Evolutionary conservation across 2,888 invertebrate species (phyloP).

Genomic region (Trichopria drosophilae): DNA sequence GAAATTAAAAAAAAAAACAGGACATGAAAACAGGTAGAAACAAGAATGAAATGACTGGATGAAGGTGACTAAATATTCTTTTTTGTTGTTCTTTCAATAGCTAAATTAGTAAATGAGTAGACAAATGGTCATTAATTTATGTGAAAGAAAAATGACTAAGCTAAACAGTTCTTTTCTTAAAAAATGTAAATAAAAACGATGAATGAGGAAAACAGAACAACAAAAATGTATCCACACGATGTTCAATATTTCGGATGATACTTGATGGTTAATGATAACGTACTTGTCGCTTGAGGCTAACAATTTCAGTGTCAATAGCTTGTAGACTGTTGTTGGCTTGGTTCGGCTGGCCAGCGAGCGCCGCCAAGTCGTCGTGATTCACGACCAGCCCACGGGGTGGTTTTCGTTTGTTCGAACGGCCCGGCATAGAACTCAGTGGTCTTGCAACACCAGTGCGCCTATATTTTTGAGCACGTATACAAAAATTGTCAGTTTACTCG

Average conservation of each 20-base stretch:
- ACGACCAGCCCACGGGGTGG: slow-evolving; percentile 97
- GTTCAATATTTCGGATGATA: slow-evolving; percentile 16
- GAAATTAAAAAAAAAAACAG: too few species aligned
- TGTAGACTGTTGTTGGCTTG: slow-evolving; percentile 74
- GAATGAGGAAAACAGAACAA: too few species aligned
- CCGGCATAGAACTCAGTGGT: slow-evolving; percentile 61
- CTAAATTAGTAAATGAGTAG: too few species aligned
- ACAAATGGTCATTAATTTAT: too few species aligned
- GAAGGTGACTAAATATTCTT: too few species aligned
- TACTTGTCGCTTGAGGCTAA: slow-evolving; percentile 95
- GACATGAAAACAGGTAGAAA: too few species aligned
- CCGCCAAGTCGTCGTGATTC: slow-evolving; percentile 94
- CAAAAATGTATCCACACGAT: slow-evolving; percentile 57
- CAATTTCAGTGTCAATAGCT: slow-evolving; percentile 91
- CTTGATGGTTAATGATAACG: slow-evolving; percentile 59
- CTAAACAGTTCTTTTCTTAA: too few species aligned
- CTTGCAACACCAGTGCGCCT: slow-evolving; percentile 63
- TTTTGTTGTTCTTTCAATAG: too few species aligned
- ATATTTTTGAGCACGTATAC: slow-evolving; percentile 30
- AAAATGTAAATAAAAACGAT: too few species aligned
- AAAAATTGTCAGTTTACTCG: too few species aligned
- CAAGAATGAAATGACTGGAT: slow-evolving; percentile 20
- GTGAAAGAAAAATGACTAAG: too few species aligned
- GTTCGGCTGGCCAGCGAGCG: slow-evolving; percentile 80
- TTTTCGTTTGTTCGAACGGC: slow-evolving; percentile 69